Base-by-base conservation (phyloP, 37 sponge, comb jelly and placozoan genomes). In the Aplysina aerophoba region DNA sequence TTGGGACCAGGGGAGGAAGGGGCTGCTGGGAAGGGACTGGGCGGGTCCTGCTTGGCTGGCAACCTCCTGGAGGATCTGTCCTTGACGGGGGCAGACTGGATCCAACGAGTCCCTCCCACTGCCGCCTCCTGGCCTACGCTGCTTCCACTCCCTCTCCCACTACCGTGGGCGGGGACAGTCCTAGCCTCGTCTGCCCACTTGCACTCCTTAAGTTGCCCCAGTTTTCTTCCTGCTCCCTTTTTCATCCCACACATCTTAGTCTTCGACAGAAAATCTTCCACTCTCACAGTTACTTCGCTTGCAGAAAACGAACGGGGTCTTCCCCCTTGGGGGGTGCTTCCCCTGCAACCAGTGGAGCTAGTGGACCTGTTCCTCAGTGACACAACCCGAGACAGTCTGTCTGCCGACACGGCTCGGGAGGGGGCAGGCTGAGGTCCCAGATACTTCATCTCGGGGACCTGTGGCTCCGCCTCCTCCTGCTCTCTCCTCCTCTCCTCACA, bases 261-360 rank as follows among this genome's bases (percentile, higher is more conserved):
- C 54, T 50, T 75, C 12, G 78, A 75, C 38, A 75, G 38, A 40
- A 75, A 40, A 15, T 75, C 78, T 12, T 75, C 78, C 2, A 24
- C 54, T 41, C n/a, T 8, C 24, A 75, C 6, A 4, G 78, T 40
- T 24, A 75, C 13, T 54, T 75, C 78, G 41, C 78, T 75, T 53
- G 78, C 54, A 40, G 78, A 75, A 44, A 40, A 75, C 12, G 78
- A 75, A 16, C 78, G 44, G 24, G 78, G 54, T 75, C 78, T 75
- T 14, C 50, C 50, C 50, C 78, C 78, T 19, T 75, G 78, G 14
- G 16, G 22, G 54, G 25, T 36, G 21, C 3, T 8, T 12, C 78
- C 53, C 16, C 53, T 30, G 22, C 38, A 8, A 13, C 64, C 64
- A 41, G 78, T 36, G 78, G 13, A 36, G 78, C 78, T 75, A 12